A percentile compares a stretch with the other conserved stretches of the same genome.
Evolutionary conservation across 2,797 vertebrate genomes (phyloP).

Genomic region (Hoplostethus mediterraneus): DNA sequence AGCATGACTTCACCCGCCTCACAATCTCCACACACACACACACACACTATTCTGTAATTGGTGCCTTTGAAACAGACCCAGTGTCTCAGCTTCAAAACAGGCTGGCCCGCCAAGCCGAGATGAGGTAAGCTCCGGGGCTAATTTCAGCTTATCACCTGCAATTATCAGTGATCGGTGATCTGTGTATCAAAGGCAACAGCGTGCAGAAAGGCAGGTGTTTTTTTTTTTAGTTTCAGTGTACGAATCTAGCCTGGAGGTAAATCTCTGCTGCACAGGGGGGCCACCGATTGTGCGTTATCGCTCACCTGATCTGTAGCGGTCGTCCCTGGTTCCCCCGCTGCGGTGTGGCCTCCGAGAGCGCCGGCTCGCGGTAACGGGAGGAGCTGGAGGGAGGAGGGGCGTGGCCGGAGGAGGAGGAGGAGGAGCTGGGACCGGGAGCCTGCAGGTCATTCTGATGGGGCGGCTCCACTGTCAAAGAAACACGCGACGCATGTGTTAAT

Average conservation of each 20-base stretch:
- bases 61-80: conserved; percentile 55
- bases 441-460: conserved; percentile 87
- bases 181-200: background rate
- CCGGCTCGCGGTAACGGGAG: conserved; percentile 87
- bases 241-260: background rate
- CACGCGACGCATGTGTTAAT: conserved; percentile 20
- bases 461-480: conserved; percentile 83
- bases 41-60: conserved; percentile 48
- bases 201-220: background rate
- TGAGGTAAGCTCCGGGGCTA: background rate
- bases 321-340: conserved; percentile 93
- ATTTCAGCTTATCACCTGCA: background rate
- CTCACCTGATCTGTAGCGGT: conserved; percentile 93
- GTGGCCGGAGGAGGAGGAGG: conserved; percentile 76
- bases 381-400: conserved; percentile 82
- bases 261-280: background rate
- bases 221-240: background rate
- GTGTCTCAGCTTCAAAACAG: conserved; percentile 31
- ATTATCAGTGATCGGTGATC: background rate
- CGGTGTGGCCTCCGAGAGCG: conserved; percentile 90
- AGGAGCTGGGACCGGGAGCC: conserved; percentile 84
- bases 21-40: background rate
- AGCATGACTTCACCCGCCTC: background rate
- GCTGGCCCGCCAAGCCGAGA: conserved; percentile 21
- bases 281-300: background rate